Evolutionary conservation across 2,888 invertebrate species (phyloP).

Genomic region (Megalurothrips usitatus): DNA sequence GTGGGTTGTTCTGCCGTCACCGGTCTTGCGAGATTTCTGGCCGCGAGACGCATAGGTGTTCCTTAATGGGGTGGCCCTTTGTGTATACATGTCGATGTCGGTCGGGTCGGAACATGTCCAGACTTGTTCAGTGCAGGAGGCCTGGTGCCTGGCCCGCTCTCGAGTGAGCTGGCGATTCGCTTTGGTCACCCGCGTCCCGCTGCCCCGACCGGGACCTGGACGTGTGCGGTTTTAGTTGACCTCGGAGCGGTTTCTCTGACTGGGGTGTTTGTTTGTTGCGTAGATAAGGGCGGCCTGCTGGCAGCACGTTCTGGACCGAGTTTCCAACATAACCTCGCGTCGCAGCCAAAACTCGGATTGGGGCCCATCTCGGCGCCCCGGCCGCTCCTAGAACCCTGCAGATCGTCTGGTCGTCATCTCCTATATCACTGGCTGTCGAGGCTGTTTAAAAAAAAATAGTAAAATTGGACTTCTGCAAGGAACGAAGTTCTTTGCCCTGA

Average conservation of each 20-base stretch:
- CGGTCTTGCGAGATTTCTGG: neutral
- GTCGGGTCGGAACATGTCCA: neutral
- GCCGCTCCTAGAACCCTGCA: neutral
- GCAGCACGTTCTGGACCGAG: slow-evolving; percentile 7
- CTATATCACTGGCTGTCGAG: neutral
- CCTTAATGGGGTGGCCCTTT: neutral
- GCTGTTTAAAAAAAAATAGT: neutral
- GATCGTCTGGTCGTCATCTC: no score
- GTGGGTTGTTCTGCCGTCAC: neutral
- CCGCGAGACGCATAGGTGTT: no score
- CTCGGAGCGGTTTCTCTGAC: neutral
- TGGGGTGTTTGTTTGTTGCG: slow-evolving; percentile 12
- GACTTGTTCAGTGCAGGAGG: neutral
- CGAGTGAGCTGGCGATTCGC: neutral
- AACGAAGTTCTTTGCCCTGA: neutral
- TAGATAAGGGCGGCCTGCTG: slow-evolving; percentile 2
- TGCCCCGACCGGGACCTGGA: no score
- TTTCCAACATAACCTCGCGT: slow-evolving; percentile 18
- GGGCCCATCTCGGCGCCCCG: neutral
- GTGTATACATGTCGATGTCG: neutral
- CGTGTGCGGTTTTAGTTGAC: no score
- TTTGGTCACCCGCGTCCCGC: neutral
- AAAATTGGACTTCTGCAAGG: no score
- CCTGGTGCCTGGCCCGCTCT: neutral
- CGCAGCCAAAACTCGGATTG: neutral